Evolutionary conservation across 2,113 vertebrate species (phyloP).

Genomic region (Ceratotherium simum): DNA sequence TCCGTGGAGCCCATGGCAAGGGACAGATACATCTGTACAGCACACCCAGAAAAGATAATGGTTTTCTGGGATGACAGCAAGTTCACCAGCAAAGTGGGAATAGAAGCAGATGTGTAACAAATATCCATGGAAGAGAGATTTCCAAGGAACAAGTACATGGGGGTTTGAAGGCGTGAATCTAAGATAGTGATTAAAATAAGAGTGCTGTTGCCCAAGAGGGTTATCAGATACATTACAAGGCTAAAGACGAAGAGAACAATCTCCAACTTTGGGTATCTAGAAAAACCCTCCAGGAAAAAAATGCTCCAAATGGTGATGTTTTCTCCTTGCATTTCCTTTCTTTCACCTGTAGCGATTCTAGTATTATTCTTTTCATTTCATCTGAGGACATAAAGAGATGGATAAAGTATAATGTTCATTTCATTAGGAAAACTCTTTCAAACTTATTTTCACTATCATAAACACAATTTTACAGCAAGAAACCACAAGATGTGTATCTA

Average conservation of each 20-base stretch:
- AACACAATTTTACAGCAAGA: background rate
- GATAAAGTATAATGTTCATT: background rate
- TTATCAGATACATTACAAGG: slow-evolving; percentile 70
- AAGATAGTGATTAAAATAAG: slow-evolving; percentile 73
- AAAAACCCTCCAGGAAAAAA: slow-evolving; percentile 79
- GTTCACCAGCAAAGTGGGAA: slow-evolving; percentile 75
- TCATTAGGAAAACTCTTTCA: background rate
- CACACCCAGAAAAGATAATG: slow-evolving; percentile 71
- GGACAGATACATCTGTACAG: slow-evolving; percentile 76
- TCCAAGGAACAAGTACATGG: slow-evolving; percentile 82
- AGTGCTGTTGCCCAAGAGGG: slow-evolving; percentile 66
- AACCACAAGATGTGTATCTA: background rate
- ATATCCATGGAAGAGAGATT: slow-evolving; percentile 82
- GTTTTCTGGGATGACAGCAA: slow-evolving; percentile 73
- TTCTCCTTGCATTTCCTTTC: slow-evolving; percentile 53
- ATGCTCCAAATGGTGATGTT: slow-evolving; percentile 70
- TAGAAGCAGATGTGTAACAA: slow-evolving; percentile 78
- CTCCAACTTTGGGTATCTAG: slow-evolving; percentile 65
- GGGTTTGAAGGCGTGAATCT: slow-evolving; percentile 66
- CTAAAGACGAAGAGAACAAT: slow-evolving; percentile 70
- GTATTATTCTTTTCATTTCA: background rate
- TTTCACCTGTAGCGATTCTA: background rate
- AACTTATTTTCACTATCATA: background rate
- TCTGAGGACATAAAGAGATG: slow-evolving; percentile 17
- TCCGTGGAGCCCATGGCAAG: slow-evolving; percentile 79